phyloP scores from a whole-genome alignment of 2,113 vertebrate species.

The Oreotragus oreotragus region DNA sequence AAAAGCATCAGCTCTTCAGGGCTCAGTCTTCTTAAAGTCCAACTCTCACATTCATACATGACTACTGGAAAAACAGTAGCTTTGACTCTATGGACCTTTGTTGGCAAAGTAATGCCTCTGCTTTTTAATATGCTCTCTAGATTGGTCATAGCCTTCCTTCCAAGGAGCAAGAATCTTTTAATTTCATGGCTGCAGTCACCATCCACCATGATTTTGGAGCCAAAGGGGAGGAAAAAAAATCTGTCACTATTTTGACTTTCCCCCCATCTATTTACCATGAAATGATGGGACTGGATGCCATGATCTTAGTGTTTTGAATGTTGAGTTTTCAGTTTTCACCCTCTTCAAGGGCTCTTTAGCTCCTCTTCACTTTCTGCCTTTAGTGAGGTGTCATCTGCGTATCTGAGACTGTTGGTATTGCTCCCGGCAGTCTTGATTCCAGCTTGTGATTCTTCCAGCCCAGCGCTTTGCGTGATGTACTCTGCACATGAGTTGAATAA shows the following conservation, averaged over 20 bases:
- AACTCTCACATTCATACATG: background rate
- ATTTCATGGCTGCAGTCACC: background rate
- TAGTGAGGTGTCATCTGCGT: background rate
- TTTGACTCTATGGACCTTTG: background rate
- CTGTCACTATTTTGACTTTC: background rate
- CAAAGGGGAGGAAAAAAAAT: fast-evolving
- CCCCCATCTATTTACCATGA: background rate
- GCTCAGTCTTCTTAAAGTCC: background rate
- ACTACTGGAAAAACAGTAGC: background rate
- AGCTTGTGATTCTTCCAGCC: background rate
- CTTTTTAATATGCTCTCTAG: background rate
- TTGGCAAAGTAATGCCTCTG: background rate
- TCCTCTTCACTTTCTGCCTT: background rate
- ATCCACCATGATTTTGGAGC: background rate
- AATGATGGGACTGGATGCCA: background rate
- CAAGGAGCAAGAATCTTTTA: background rate
- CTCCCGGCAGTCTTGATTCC: background rate
- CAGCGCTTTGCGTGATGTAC: fast-evolving
- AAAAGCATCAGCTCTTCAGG: background rate
- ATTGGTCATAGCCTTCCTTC: background rate
- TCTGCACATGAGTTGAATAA: background rate
- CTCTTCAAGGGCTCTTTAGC: background rate
- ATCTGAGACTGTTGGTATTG: background rate
- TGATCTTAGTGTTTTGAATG: background rate
- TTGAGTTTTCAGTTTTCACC: background rate